Evolutionary conservation across 2,113 vertebrate species (phyloP).

Genomic region (Vanacampus margaritifer): DNA sequence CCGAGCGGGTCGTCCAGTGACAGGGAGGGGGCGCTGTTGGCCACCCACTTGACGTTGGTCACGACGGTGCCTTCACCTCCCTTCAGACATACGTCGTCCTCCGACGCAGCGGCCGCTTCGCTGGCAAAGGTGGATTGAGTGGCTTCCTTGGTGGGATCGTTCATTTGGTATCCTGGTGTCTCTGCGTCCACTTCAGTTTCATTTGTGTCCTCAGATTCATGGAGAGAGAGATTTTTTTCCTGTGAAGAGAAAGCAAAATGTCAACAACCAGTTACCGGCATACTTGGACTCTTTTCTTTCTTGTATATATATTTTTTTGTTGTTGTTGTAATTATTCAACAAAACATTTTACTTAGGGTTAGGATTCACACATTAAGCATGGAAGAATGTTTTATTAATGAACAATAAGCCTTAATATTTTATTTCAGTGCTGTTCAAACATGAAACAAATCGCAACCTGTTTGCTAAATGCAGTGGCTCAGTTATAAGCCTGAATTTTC

Average conservation of each 20-base stretch:
- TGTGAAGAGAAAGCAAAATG: slow-evolving; percentile 24
- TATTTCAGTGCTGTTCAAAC: too few species aligned
- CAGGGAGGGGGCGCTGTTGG: slow-evolving; percentile 49
- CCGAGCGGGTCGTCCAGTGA: slow-evolving; percentile 15
- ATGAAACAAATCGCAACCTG: too few species aligned
- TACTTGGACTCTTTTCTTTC: too few species aligned
- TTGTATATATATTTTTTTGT: too few species aligned
- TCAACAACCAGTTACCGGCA: not conserved
- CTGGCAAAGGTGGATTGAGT: not conserved
- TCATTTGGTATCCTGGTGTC: slow-evolving; percentile 3
- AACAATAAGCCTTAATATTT: too few species aligned
- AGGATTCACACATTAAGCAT: too few species aligned
- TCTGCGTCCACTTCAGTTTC: not conserved
- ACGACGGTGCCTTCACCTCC: slow-evolving; percentile 11
- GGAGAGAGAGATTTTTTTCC: slow-evolving; percentile 38
- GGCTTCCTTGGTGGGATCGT: slow-evolving; percentile 3
- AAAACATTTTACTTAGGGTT: too few species aligned
- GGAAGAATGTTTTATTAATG: too few species aligned
- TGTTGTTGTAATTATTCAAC: too few species aligned
- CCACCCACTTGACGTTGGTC: slow-evolving; percentile 36
- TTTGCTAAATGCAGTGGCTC: too few species aligned
- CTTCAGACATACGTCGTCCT: not conserved
- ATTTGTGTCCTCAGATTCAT: slow-evolving; percentile 8
- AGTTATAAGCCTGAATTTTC: too few species aligned
- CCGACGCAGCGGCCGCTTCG: not conserved